Evolutionary conservation across 37 sponge, comb jelly and placozoan species (phyloP), one percentile per base, ranked within the genome.

Genomic region (Diacarnus erythraeanus): DNA sequence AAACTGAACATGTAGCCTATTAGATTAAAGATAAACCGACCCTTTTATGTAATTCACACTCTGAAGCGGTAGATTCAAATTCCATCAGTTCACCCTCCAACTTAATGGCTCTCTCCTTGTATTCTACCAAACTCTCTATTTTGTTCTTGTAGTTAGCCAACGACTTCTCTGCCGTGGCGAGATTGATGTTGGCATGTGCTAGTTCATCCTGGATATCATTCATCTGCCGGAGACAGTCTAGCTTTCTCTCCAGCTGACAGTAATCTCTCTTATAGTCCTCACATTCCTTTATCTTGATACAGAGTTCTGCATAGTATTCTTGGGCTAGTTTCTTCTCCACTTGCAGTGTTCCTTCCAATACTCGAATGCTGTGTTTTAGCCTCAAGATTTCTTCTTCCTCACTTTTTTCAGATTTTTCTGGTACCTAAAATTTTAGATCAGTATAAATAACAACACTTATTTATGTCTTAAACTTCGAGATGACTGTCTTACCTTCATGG

Each of bases 151-250:
- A 41, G 8, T 56, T 54, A 9, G n/a, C 56, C 29, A 76, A 39
- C n/a, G 57, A 35, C 42, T 76, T 75, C 69, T 83, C 69, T 2
- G 76, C 47, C 25, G 9, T 31, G 6, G 23, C 38, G 30, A 83
- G 77, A 15, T 59, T 59, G n/a, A 37, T 26, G 31, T 38, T 59
- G 29, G 36, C 29, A n/a, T 81, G 73, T 18, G 76, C 66, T 58
- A 83, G 69, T 38, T 83, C 84, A 69, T 83, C 84, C n/a, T 83
- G 69, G 1, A 83, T 30, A 69, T 83, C 84, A 3, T 39, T n/a
- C 69, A 83, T 40, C 41, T 76, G 37, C n/a, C 20, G 38, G 3
- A 69, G 30, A 0, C 76, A 27, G 12, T 83, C 69, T 0, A 60
- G 63, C 69, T 57, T 76, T 51, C 33, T 76, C 77, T 69, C 56